phyloP scores from a whole-genome alignment of 1,140 invertebrate species.

The Brachionus manjavacas region DNA sequence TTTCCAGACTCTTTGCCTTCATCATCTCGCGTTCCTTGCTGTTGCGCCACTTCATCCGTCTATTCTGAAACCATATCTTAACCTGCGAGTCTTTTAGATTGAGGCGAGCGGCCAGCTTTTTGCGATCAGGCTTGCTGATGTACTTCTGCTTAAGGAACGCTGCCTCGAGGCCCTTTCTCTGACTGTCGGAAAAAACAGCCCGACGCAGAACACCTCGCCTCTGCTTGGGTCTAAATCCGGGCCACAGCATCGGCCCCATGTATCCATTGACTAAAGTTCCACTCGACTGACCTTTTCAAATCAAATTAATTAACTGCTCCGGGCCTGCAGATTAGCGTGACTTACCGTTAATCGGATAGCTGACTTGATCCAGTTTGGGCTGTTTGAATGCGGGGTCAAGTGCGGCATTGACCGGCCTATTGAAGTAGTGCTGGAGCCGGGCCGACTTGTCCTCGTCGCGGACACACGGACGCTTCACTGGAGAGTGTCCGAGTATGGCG shows the following conservation, averaged over 20 bases:
- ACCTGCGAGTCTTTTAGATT: constrained; percentile 80
- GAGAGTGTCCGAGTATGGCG: neutral
- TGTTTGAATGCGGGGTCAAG: constrained; percentile 17
- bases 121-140: constrained; percentile 93
- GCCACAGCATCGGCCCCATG: constrained; percentile 21
- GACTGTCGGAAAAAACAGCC: constrained; percentile 87
- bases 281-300: constrained; percentile 7
- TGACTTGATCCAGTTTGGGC: constrained; percentile 1
- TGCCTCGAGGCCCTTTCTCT: constrained; percentile 87
- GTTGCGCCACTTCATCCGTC: constrained; percentile 68
- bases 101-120: constrained; percentile 88
- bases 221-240: constrained; percentile 57
- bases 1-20: constrained; percentile 59
- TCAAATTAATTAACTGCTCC: neutral
- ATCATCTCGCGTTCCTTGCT: constrained; percentile 90
- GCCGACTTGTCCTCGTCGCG: neutral
- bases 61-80: constrained; percentile 55
- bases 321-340: neutral
- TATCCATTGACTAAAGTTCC: neutral
- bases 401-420: neutral
- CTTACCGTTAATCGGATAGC: constrained; percentile 5
- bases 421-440: neutral
- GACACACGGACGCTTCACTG: neutral
- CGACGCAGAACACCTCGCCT: constrained; percentile 87
- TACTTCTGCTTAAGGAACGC: constrained; percentile 94